Percentiles rank a stretch among this genome's conserved stretches.
phyloP scores from a whole-genome alignment of 37 sponge, comb jelly and placozoan genomes.

The Crambe crambe region DNA sequence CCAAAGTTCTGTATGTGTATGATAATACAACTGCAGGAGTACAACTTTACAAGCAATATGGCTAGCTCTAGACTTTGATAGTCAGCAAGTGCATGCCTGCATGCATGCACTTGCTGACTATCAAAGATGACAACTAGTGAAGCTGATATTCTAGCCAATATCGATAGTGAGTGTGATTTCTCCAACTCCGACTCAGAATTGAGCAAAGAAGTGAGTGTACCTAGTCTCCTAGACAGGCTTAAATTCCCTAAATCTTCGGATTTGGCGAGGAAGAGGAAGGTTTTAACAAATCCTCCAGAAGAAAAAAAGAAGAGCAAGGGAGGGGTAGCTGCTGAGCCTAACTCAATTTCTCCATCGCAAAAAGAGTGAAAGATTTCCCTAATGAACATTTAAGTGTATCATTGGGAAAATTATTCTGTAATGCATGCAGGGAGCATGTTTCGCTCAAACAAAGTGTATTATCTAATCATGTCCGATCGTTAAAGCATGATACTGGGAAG shows the following conservation, averaged over 20 bases:
- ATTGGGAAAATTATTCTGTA: conserved; percentile 14
- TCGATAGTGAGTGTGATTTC: too few species aligned
- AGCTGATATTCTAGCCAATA: too few species aligned
- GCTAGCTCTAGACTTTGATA: too few species aligned
- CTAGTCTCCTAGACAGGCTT: conserved; percentile 8
- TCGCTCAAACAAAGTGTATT: conserved; percentile 8
- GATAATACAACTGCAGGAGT: too few species aligned
- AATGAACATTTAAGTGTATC: background rate
- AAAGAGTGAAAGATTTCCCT: background rate
- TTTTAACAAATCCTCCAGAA: background rate
- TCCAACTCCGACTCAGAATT: too few species aligned
- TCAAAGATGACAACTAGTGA: too few species aligned
- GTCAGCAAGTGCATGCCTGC: too few species aligned
- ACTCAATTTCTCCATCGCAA: background rate
- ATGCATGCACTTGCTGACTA: too few species aligned
- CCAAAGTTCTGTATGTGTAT: too few species aligned
- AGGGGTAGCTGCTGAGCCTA: background rate
- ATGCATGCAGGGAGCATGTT: conserved; percentile 2
- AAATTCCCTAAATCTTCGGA: background rate
- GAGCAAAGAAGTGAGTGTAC: too few species aligned
- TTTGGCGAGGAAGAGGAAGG: background rate
- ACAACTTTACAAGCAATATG: too few species aligned
- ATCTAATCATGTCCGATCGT: background rate
- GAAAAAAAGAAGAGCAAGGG: background rate
- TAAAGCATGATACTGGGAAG: conserved; percentile 4